phyloP scores from a whole-genome alignment of 2,888 invertebrate genomes.

The Notodonta ziczac region DNA sequence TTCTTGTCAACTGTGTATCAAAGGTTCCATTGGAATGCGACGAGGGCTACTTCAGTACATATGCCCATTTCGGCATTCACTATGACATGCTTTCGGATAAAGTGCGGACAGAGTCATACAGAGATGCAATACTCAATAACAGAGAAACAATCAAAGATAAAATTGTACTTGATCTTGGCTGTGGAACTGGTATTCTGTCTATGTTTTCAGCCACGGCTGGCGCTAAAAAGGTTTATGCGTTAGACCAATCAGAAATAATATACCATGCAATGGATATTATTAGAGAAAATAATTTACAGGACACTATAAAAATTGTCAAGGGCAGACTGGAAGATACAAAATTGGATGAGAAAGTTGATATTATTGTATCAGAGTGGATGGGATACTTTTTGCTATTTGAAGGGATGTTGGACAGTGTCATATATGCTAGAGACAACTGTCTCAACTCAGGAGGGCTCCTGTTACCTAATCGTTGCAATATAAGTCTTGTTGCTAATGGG shows the following conservation, averaged over 20 bases:
- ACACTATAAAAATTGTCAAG: constrained; percentile 91
- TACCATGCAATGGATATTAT: constrained; percentile 98
- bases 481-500: constrained; percentile 92
- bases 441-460: constrained; percentile 90
- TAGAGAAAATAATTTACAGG: constrained; percentile 90
- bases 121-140: constrained; percentile 92
- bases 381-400: constrained; percentile 98
- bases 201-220: constrained; percentile 99
- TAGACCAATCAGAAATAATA: constrained; percentile 98
- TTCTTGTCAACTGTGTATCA: constrained; percentile 65
- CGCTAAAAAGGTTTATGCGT: constrained; percentile 94
- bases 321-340: constrained; percentile 94
- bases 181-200: constrained; percentile 98
- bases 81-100: constrained; percentile 97
- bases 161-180: constrained; percentile 97
- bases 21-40: constrained; percentile 87
- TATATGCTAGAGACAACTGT: constrained; percentile 93
- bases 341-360: constrained; percentile 92
- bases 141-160: constrained; percentile 88
- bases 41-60: constrained; percentile 91
- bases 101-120: constrained; percentile 94
- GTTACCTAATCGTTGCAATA: constrained; percentile 93
- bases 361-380: constrained; percentile 99
- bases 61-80: constrained; percentile 96
- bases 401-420: constrained; percentile 97